These are phyloP conservation scores for Corydoras maculifer DNA, from an alignment of 2,113 vertebrate species.

Conservation along the genomic window DNA sequence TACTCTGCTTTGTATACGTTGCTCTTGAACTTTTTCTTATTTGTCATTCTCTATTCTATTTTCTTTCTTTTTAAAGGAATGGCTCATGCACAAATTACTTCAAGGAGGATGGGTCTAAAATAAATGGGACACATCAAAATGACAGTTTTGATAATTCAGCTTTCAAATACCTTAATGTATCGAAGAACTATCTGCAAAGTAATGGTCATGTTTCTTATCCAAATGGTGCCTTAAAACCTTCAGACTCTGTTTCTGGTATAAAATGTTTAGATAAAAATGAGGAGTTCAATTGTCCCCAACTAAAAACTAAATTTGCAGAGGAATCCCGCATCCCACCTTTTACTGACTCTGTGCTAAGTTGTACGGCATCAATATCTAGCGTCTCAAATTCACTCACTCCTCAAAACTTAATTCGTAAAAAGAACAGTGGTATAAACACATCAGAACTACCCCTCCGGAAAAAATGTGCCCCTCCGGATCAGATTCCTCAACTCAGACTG, in stretches of 20 bases:
- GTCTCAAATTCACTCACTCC: constrained; percentile 45
- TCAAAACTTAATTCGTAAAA: constrained; percentile 27
- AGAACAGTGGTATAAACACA: constrained; percentile 18
- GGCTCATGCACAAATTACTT: constrained; percentile 63
- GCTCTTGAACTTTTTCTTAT: not conserved
- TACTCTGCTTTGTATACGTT: constrained; percentile 10
- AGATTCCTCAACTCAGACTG: constrained; percentile 56
- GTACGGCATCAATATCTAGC: constrained; percentile 53
- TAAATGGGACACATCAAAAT: constrained; percentile 68
- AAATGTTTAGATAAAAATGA: constrained; percentile 43
- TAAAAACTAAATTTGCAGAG: constrained; percentile 20
- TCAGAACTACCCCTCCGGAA: constrained; percentile 46
- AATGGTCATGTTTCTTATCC: constrained; percentile 76
- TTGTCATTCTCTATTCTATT: not conserved
- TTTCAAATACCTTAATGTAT: constrained; percentile 59
- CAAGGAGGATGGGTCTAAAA: constrained; percentile 60
- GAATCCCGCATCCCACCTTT: constrained; percentile 19
- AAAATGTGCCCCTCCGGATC: constrained; percentile 30
- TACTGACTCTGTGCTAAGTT: constrained; percentile 37
- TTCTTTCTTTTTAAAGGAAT: constrained; percentile 67
- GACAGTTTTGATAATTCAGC: constrained; percentile 45
- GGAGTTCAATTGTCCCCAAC: constrained; percentile 32
- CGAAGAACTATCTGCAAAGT: constrained; percentile 65
- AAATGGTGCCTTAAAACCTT: constrained; percentile 93
- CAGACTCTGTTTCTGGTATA: constrained; percentile 61